Base-by-base conservation (phyloP, 2,797 vertebrate genomes). In the Eutrigla gurnardus region DNA sequence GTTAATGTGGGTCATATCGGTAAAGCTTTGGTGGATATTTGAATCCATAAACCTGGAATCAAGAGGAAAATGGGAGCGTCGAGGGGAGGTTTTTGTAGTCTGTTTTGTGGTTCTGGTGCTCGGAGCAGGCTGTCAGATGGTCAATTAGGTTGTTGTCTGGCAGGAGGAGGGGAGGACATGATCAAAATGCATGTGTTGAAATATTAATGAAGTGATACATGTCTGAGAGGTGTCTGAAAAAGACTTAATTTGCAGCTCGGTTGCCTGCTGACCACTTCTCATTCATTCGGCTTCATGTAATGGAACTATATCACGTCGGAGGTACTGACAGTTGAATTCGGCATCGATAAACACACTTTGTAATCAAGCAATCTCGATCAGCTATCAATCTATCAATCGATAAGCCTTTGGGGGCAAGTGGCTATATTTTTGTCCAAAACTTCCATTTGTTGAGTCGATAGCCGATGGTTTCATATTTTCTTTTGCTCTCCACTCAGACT, bases 1-100 rank as follows among this genome's bases (percentile, higher is more conserved):
- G 75, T 83, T 85, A 81, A 86, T 86, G 65, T 65, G 64, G 84
- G 76, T 82, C 77, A 65, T 45, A 62, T 74, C 75, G 83, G 54
- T 47, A 66, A 70, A 77, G 76, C 75, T 71, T 75, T 67, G 32
- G 75, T 25, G 78, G 70, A 46, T 40, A 66, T 70, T 63, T 78
- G 9, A 79, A 79, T 58, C 65, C 57, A 45, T 59, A 73, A 66
- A 77, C 42, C 36, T 3, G 8, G 40, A 64, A 58, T 49, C 33
- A 75, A 58, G 32, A 73, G 40, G 57, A 65, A n/a, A 32, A 45
- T 14, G 39, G 4, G 11, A 15, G 14, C 46, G 49, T 67, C 46
- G n/a, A 59, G 12, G 53, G 36, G 40, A 63, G 55, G 35, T 79
- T 33, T 67, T 63, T 73, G 65, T 32, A 5, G 55, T 42, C 45